Base-by-base conservation (phyloP, 2,888 invertebrate genomes). In the Oxyteleia sp. region DNA sequence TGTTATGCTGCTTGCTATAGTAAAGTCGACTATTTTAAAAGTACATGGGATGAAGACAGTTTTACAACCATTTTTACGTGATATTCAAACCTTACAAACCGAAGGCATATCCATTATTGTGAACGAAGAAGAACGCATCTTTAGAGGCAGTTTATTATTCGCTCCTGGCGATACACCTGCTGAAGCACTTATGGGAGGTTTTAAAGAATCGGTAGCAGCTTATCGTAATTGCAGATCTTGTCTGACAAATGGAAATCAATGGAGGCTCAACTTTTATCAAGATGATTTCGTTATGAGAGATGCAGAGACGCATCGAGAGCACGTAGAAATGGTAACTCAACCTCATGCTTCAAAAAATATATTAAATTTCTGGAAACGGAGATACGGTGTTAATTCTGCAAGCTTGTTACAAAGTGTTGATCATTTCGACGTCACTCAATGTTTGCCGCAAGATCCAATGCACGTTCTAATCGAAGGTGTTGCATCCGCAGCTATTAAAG, bases 201-300 rank as follows among this genome's bases (percentile, higher is more conserved):
- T 85, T 43, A 85, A 86, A 63, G 64, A 85, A 47, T 85, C 86
- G 8, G 84, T 84, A 11, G 43, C 84, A 13, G 85, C 85, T 4
- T 64, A 84, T 79, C 78, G 84, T 7, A 64, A 43, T 15, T 87
- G 86, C 63, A 78, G 84, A 18, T 41, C 79, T 0, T 86, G 87
- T 68, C 51, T 71, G 13, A 55, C 38, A 11, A 76, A 8, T 4
- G 1, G 51, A 47, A 3, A 35, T 8, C 32, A 76, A 8, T 76
- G 61, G 68, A 41, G 26, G 26, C 0, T 13, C 1, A 8, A 29
- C n/a, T 78, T 78, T 23, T 7, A 51, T 15, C 53, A 61, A 49
- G 10, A n/a, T 1, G 7, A 26, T 41, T 74, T 74, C 7, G 13
- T 26, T 20, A 13, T 51, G 1, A 15, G 38, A 41, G 23, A 63